Evolutionary conservation across 2,113 vertebrate species (phyloP).

Genomic region (Sylvilagus bachmani): DNA sequence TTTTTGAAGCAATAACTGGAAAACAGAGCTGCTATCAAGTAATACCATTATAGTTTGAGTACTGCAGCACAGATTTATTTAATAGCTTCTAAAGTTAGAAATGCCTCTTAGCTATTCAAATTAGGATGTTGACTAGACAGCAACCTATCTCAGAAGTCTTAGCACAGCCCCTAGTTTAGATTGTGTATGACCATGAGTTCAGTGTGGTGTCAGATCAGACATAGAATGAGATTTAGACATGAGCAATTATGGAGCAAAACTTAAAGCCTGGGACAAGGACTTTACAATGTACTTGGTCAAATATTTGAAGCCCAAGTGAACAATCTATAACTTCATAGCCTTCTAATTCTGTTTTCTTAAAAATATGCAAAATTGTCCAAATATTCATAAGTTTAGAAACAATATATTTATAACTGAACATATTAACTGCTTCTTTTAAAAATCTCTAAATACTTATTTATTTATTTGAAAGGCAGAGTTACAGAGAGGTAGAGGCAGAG

Average conservation of each 20-base stretch:
- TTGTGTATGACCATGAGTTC: background rate
- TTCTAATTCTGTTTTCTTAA: background rate
- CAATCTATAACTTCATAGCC: background rate
- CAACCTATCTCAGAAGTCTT: background rate
- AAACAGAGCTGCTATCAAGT: background rate
- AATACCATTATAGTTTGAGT: background rate
- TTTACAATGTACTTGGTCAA: background rate
- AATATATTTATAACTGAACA: background rate
- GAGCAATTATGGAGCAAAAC: background rate
- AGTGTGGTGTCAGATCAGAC: background rate
- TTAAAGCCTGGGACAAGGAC: rapidly evolving
- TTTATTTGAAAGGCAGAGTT: no score
- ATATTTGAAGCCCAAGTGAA: background rate
- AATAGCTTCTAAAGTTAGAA: background rate
- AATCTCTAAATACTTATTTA: no score
- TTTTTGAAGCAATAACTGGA: background rate
- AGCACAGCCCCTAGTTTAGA: background rate
- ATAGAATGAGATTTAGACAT: background rate
- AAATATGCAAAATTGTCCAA: background rate
- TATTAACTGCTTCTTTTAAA: background rate
- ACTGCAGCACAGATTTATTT: background rate
- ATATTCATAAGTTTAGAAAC: background rate
- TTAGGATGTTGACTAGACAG: background rate
- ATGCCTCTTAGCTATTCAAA: background rate
- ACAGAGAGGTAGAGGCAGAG: no score